Base-by-base conservation (phyloP, 2,888 invertebrate species). In the Sphecodes monilicornis region DNA sequence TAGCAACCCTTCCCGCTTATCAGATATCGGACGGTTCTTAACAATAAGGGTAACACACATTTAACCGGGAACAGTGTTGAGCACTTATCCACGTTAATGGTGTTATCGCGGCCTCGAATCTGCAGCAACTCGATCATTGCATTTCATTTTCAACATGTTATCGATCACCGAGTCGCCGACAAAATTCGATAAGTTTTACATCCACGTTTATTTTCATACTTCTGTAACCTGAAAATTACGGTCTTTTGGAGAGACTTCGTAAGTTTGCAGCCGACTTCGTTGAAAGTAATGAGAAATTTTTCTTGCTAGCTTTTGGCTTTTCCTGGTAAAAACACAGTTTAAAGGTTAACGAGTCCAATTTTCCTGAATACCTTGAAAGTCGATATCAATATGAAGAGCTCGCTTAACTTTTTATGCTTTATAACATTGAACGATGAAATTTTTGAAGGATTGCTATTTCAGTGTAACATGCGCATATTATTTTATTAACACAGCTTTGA, bases 41-140 rank as follows among this genome's bases (percentile, higher is more conserved):
- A 36, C 36, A 66, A 66, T 66, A 66, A 66, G 66, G 36, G 22
- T 22, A 66, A 66, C 66, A 66, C 64, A 11, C 64, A 22, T 66
- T 66, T 22, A 66, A 66, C 32, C 66, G 66, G 36, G 22, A 36
- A 22, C 66, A 18, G 22, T 11, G 32, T 66, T 36, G 10, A 66
- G 36, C 36, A 22, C 36, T 11, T 36, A 32, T 66, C 32, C 11
- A 66, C 66, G 66, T 36, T 36, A 66, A 66, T 4, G 32, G 66
- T 22, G 22, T 66, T 32, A 29, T 64, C 8, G 32, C 32, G 10
- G 18, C 64, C 18, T 18, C 32, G 22, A 22, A 64, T 22, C 29
- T 29, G 16, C 29, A 16, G 18, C 36, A 11, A 66, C 22, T 36
- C 3, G 32, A 66, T 66, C 11, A 66, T 66, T 22, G 13, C 22